Percentiles rank a stretch among this genome's conserved stretches.
Evolutionary conservation across 2,113 vertebrate genomes (phyloP).

Genomic region (Mirounga angustirostris): DNA sequence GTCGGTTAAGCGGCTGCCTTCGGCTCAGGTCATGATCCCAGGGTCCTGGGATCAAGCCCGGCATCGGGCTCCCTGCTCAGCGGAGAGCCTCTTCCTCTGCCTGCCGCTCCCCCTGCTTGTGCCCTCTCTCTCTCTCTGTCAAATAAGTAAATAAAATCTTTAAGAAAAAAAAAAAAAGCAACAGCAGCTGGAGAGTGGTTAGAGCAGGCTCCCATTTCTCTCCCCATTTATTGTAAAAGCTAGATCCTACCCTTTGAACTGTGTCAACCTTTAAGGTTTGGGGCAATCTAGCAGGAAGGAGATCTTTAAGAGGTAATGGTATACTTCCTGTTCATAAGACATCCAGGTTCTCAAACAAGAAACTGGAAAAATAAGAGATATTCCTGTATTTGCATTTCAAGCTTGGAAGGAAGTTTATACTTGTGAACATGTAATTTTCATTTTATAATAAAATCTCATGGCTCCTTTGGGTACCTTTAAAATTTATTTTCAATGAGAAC

Average conservation of each 20-base stretch:
- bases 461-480: not conserved
- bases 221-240: not conserved
- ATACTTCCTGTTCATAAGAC: not conserved
- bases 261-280: not conserved
- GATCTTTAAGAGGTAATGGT: not conserved
- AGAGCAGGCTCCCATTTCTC: not conserved
- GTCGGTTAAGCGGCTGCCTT: too few relatives aligned
- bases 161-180: not conserved
- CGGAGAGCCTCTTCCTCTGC: too few relatives aligned
- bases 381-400: not conserved
- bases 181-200: not conserved
- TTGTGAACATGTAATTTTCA: not conserved
- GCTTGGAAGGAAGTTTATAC: not conserved
- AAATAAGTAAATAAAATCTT: too few relatives aligned
- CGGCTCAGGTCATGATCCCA: too few relatives aligned
- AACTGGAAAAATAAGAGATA: not conserved
- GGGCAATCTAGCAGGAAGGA: not conserved
- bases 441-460: conserved; percentile 29
- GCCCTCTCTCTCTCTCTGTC: too few relatives aligned
- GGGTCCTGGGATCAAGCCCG: too few relatives aligned
- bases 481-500: not conserved
- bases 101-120: too few relatives aligned
- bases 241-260: not conserved
- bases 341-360: not conserved
- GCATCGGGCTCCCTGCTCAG: too few relatives aligned